These are phyloP conservation scores for Erynnis tages DNA, from an alignment of 2,888 invertebrate genomes.

Conservation along the genomic window DNA sequence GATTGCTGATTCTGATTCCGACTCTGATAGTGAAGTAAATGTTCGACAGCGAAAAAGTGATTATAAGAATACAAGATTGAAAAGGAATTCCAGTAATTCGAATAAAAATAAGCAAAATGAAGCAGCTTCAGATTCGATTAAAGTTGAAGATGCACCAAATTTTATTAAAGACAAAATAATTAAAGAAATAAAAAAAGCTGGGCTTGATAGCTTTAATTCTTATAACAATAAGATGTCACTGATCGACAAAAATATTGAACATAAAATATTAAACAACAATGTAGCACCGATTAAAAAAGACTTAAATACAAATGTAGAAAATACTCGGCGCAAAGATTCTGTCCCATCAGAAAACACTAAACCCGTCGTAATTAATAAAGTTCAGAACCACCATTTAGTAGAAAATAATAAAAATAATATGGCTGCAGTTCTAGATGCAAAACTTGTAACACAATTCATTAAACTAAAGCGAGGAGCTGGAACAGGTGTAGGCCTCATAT, in stretches of 20 bases:
- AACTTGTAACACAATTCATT: conserved; percentile 53
- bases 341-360: not conserved
- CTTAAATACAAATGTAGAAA: conserved; percentile 16
- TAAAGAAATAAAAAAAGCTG: conserved; percentile 62
- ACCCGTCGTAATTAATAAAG: not conserved
- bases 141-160: conserved; percentile 59
- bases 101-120: conserved; percentile 67
- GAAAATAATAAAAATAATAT: conserved; percentile 40
- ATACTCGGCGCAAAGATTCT: conserved; percentile 5
- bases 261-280: conserved; percentile 30
- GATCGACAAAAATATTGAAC: conserved; percentile 39
- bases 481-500: conserved; percentile 91
- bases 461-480: conserved; percentile 65
- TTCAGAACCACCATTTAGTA: conserved; percentile 12
- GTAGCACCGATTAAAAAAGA: conserved; percentile 11
- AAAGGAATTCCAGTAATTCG: conserved; percentile 66
- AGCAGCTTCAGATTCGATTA: conserved; percentile 49
- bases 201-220: conserved; percentile 51
- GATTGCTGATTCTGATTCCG: conserved; percentile 69
- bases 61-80: conserved; percentile 70
- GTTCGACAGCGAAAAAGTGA: conserved; percentile 71
- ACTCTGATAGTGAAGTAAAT: conserved; percentile 65
- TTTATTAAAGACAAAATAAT: conserved; percentile 60
- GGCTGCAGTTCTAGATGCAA: conserved; percentile 38
- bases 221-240: conserved; percentile 37